Evolutionary conservation across 2,113 vertebrate species (phyloP).

Genomic region (Rhadina sibilatrix): DNA sequence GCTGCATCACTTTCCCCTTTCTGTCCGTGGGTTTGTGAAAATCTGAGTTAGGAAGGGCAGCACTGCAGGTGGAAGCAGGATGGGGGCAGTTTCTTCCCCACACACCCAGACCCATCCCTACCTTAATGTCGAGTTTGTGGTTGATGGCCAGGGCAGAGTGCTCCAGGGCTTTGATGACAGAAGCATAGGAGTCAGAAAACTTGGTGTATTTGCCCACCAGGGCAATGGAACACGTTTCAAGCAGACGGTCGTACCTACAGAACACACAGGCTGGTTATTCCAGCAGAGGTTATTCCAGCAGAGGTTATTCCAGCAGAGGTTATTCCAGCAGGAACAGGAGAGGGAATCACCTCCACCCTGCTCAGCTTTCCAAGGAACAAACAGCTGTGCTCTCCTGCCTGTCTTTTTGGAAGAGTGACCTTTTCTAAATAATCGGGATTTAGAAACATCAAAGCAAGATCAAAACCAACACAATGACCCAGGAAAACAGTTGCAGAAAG

Average conservation of each 20-base stretch:
- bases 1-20: background rate
- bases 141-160: conserved; percentile 95
- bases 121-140: conserved; percentile 95
- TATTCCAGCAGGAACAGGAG: background rate
- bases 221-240: conserved; percentile 89
- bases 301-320: background rate
- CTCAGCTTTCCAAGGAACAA: background rate
- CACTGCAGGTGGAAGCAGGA: background rate
- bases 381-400: background rate
- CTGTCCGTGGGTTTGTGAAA: background rate
- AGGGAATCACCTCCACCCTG: background rate
- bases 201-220: conserved; percentile 98
- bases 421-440: background rate
- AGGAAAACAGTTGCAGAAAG: background rate
- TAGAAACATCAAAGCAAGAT: background rate
- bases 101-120: conserved; percentile 1
- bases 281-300: background rate
- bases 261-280: background rate
- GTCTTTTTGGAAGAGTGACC: background rate
- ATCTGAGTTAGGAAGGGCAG: background rate
- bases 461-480: background rate
- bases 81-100: background rate
- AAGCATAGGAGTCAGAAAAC: conserved; percentile 95
- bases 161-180: conserved; percentile 95
- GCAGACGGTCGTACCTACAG: conserved; percentile 87